Percentiles rank a stretch among this genome's conserved stretches.
Evolutionary conservation across 2,113 vertebrate species (phyloP).

Genomic region (Callipepla squamata): DNA sequence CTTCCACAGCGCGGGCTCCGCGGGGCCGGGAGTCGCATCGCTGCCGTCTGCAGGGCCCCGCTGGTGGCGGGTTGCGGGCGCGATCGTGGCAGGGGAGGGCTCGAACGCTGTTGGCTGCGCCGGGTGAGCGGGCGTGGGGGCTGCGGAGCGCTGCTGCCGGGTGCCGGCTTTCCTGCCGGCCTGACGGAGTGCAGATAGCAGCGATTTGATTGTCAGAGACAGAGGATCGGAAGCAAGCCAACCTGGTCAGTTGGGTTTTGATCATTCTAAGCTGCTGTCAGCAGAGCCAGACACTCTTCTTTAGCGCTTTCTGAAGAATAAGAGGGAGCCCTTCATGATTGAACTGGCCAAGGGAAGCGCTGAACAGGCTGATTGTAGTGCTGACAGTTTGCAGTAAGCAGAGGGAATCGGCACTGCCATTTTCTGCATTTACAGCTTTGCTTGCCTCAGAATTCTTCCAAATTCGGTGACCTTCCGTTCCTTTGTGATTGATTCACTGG

Average conservation of each 20-base stretch:
- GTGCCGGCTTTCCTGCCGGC: neutral
- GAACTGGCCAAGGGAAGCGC: rapidly evolving
- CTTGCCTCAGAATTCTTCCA: neutral
- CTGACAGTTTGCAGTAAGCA: neutral
- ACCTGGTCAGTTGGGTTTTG: neutral
- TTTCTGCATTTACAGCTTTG: neutral
- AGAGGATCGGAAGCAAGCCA: neutral
- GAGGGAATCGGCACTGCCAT: neutral
- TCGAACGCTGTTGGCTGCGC: rapidly evolving
- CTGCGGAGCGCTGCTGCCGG: neutral
- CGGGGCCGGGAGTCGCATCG: no score
- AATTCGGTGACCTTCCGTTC: neutral
- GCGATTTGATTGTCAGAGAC: neutral
- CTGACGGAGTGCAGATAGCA: neutral
- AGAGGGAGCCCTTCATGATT: neutral
- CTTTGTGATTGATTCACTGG: neutral
- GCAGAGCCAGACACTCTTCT: neutral
- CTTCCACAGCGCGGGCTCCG: no score
- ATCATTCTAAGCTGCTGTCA: neutral
- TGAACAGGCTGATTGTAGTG: neutral
- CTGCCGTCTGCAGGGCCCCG: no score
- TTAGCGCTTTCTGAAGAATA: neutral
- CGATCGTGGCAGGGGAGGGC: neutral
- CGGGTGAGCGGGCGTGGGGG: neutral
- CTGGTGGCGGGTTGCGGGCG: rapidly evolving